Percentiles rank a stretch among this genome's conserved stretches.
These are phyloP conservation scores for Peromyscus attwateri DNA, from an alignment of 2,797 vertebrate species.

Conservation along the genomic window DNA sequence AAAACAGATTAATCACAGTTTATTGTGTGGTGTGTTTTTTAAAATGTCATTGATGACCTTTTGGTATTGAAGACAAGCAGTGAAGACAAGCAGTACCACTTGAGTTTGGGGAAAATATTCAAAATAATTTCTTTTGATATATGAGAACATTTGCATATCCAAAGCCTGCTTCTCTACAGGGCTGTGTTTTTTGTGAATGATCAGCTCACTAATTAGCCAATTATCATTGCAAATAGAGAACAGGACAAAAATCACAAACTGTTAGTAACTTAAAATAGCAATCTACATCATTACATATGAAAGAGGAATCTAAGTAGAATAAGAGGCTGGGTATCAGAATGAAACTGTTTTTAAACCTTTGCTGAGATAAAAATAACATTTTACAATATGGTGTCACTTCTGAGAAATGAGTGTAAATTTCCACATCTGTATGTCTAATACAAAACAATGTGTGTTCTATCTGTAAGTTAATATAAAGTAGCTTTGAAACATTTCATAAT, in stretches of 20 bases:
- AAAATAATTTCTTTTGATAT: slow-evolving; percentile 76
- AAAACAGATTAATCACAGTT: slow-evolving; percentile 72
- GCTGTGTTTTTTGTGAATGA: slow-evolving; percentile 79
- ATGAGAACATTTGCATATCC: slow-evolving; percentile 79
- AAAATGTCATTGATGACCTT: slow-evolving; percentile 75
- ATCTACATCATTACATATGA: slow-evolving; percentile 75
- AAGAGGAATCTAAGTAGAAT: slow-evolving; percentile 71
- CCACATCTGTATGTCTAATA: slow-evolving; percentile 73
- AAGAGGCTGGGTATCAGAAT: slow-evolving; percentile 65
- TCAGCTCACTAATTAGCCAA: slow-evolving; percentile 83
- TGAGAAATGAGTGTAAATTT: slow-evolving; percentile 76
- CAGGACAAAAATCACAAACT: slow-evolving; percentile 83
- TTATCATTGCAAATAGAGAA: slow-evolving; percentile 84
- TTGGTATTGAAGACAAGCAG: slow-evolving; percentile 68
- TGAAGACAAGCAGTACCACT: slow-evolving; percentile 55
- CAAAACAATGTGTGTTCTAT: slow-evolving; percentile 52
- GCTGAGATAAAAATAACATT: slow-evolving; percentile 75
- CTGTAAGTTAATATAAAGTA: slow-evolving; percentile 63
- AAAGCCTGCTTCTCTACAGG: slow-evolving; percentile 78
- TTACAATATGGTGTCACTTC: slow-evolving; percentile 74
- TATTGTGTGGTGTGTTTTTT: slow-evolving; percentile 31
- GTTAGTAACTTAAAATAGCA: slow-evolving; percentile 83
- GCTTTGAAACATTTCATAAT: slow-evolving; percentile 46
- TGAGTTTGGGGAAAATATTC: slow-evolving; percentile 56
- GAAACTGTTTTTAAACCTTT: slow-evolving; percentile 77